A percentile compares a stretch with the other conserved stretches of the same genome.
phyloP scores from a whole-genome alignment of 2,797 vertebrate genomes.

The Sardinella longiceps region DNA sequence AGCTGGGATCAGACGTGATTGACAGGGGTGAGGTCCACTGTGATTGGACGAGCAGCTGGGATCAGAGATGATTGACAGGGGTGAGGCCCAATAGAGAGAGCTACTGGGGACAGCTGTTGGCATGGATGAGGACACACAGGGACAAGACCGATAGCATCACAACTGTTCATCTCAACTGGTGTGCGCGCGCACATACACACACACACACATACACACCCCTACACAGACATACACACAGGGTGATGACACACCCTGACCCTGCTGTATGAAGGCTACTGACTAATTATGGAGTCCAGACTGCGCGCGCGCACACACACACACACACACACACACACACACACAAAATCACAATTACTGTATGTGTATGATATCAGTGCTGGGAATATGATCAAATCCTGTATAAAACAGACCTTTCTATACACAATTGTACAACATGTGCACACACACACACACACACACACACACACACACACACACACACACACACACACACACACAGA shows the following conservation, averaged over 20 bases:
- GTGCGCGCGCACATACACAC: neutral
- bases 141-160: neutral
- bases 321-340: conserved; percentile 24
- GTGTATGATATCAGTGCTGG: too few species aligned
- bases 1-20: conserved; percentile 12
- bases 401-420: too few species aligned
- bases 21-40: conserved; percentile 19
- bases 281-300: too few species aligned
- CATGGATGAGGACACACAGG: neutral
- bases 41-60: neutral
- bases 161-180: conserved; percentile 5
- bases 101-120: too few species aligned
- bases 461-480: conserved; percentile 29
- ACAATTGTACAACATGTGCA: too few species aligned
- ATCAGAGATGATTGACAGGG: conserved; percentile 27
- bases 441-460: neutral
- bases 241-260: neutral
- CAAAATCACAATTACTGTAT: too few species aligned
- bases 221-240: conserved; percentile 21
- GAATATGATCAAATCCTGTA: too few species aligned
- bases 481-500: neutral
- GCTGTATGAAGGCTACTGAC: too few species aligned
- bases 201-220: neutral
- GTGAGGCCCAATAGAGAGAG: neutral
- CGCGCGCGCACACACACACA: neutral